These are phyloP conservation scores for Oncorhynchus kisutch DNA, from an alignment of 2,113 vertebrate genomes.

Conservation along the genomic window DNA sequence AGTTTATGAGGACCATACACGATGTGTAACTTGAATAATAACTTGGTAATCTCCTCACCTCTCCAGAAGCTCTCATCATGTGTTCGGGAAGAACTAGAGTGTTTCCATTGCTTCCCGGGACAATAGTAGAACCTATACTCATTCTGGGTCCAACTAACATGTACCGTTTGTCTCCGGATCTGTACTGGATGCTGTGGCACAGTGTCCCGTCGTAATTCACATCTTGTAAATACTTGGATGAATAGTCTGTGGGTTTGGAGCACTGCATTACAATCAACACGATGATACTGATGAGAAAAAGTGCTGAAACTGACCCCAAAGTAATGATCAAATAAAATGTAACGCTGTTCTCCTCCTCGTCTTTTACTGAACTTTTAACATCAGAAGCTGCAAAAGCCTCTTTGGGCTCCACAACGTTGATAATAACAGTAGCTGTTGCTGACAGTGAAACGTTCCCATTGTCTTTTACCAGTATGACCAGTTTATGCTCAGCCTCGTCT, in stretches of 20 bases:
- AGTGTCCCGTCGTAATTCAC: constrained; percentile 38
- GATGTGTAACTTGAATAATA: too few relatives aligned
- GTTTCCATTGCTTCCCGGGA: constrained; percentile 47
- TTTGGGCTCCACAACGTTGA: constrained; percentile 38
- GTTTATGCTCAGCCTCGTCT: too few relatives aligned
- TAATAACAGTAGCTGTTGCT: too few relatives aligned
- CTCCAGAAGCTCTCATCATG: constrained; percentile 34
- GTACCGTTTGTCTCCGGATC: constrained; percentile 55
- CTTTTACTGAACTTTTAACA: constrained; percentile 13
- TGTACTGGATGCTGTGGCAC: constrained; percentile 58
- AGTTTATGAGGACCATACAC: too few relatives aligned
- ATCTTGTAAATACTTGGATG: constrained; percentile 42
- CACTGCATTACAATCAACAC: constrained; percentile 52
- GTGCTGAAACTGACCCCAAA: constrained; percentile 46
- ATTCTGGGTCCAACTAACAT: constrained; percentile 53
- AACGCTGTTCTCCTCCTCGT: constrained; percentile 37
- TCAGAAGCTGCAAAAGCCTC: constrained; percentile 39
- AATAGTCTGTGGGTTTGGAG: constrained; percentile 44
- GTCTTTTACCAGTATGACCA: too few relatives aligned
- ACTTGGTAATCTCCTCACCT: constrained; percentile 26
- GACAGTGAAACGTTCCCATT: too few relatives aligned
- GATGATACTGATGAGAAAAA: constrained; percentile 52
- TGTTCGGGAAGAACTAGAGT: constrained; percentile 41
- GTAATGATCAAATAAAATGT: constrained; percentile 54
- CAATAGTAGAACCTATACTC: constrained; percentile 50